A percentile compares a stretch with the other conserved stretches of the same genome.
These are phyloP conservation scores for Tholera decimalis DNA, from an alignment of 2,888 invertebrate genomes.

Conservation along the genomic window DNA sequence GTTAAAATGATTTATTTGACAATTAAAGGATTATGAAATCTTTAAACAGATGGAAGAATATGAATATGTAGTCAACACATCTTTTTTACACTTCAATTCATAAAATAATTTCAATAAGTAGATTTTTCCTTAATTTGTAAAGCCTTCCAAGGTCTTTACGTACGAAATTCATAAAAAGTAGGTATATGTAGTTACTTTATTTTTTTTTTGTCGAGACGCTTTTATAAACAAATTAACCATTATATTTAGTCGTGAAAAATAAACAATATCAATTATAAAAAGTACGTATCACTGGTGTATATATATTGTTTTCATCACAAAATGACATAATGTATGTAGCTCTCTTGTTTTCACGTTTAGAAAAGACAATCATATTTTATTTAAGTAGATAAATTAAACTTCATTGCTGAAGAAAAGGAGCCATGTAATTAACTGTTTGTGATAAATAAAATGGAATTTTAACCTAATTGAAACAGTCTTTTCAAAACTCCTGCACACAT, in stretches of 20 bases:
- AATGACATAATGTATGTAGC: slow-evolving; percentile 26
- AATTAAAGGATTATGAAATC: background rate
- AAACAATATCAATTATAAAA: slow-evolving; percentile 19
- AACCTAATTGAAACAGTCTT: slow-evolving; percentile 31
- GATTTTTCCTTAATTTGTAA: background rate
- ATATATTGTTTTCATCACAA: slow-evolving; percentile 6
- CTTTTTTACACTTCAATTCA: slow-evolving; percentile 11
- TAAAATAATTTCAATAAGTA: slow-evolving; percentile 2
- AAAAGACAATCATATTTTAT: background rate
- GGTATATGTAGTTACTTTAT: too few species aligned
- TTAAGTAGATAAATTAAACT: slow-evolving; percentile 12
- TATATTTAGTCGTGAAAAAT: slow-evolving; percentile 2
- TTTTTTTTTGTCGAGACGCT: slow-evolving; percentile 19
- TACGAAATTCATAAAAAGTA: too few species aligned
- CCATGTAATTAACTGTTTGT: slow-evolving; percentile 14
- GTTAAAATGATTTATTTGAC: slow-evolving; percentile 16
- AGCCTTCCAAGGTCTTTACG: background rate
- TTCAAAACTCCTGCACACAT: slow-evolving; percentile 8
- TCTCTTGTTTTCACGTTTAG: background rate
- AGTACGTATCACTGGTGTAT: slow-evolving; percentile 45
- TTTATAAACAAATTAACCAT: background rate
- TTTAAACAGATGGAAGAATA: slow-evolving; percentile 5
- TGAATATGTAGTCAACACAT: slow-evolving; percentile 1
- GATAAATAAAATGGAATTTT: slow-evolving; percentile 15
- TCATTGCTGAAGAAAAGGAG: slow-evolving; percentile 5